Evolutionary conservation across 2,888 invertebrate genomes (phyloP).

Genomic region (Catocala nupta): DNA sequence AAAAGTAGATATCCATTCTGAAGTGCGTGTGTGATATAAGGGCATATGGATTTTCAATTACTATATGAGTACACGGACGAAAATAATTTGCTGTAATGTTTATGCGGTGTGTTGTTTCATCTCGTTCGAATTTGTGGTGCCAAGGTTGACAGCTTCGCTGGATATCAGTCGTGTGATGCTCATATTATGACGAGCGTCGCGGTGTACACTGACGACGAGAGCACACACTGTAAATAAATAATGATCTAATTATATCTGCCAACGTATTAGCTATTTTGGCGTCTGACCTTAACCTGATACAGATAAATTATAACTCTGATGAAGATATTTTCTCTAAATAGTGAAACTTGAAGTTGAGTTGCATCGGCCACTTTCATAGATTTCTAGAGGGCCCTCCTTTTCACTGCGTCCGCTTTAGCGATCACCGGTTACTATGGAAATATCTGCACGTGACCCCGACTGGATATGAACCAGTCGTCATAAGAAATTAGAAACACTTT

Average conservation of each 20-base stretch:
- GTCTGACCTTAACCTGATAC: slow-evolving; percentile 57
- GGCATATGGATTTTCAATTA: slow-evolving; percentile 8
- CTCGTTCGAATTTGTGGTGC: slow-evolving; percentile 65
- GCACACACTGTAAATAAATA: slow-evolving; percentile 83
- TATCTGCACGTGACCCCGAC: slow-evolving; percentile 57
- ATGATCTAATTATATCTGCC: slow-evolving; percentile 83
- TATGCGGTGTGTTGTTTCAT: slow-evolving; percentile 50
- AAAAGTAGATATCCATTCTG: background rate
- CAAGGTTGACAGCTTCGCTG: slow-evolving; percentile 73
- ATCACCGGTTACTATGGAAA: slow-evolving; percentile 64
- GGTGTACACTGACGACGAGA: slow-evolving; percentile 52
- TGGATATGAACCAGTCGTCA: slow-evolving; percentile 42
- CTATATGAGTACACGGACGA: slow-evolving; percentile 20
- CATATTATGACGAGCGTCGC: slow-evolving; percentile 65
- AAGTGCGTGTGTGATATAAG: slow-evolving; percentile 6
- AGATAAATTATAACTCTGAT: slow-evolving; percentile 23
- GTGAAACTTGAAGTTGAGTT: slow-evolving; percentile 42
- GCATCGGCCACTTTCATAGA: slow-evolving; percentile 74
- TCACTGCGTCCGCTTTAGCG: slow-evolving; percentile 62
- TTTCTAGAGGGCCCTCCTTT: slow-evolving; percentile 79
- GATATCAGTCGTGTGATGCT: slow-evolving; percentile 69
- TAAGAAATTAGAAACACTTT: slow-evolving; percentile 30
- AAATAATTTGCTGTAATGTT: slow-evolving; percentile 34
- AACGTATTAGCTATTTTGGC: slow-evolving; percentile 76
- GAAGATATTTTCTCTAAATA: slow-evolving; percentile 39